Conservation (phyloP, 2,888 invertebrate genomes). For the Platerodrilus igneus region DNA sequence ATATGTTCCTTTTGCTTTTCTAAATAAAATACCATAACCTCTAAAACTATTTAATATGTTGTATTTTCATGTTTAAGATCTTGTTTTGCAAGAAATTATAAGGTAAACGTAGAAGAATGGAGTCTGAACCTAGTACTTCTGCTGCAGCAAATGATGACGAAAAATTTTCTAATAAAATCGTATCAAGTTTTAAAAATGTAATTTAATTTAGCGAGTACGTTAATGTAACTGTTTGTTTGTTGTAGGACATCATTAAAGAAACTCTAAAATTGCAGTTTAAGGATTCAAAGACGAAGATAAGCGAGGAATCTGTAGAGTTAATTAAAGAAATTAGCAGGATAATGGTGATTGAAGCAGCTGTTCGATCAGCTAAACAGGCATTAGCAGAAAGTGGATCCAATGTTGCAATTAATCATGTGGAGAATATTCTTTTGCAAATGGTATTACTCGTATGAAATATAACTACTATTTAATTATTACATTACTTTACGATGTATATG, state of each 20-base stretch:
- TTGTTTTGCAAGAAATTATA: too few relatives aligned
- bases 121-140: constrained; percentile 5
- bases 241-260: constrained; percentile 54
- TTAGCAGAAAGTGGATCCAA: constrained; percentile 48
- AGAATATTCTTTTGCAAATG: constrained; percentile 55
- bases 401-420: constrained; percentile 54
- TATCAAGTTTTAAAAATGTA: constrained; percentile 11
- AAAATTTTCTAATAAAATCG: constrained; percentile 3
- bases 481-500: too few relatives aligned
- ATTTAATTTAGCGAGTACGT: neutral
- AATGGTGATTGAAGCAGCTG: constrained; percentile 53
- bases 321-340: constrained; percentile 53
- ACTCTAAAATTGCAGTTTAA: constrained; percentile 51
- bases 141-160: too few relatives aligned
- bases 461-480: constrained; percentile 11
- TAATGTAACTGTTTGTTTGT: too few relatives aligned
- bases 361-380: constrained; percentile 53
- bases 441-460: too few relatives aligned
- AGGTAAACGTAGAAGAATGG: too few relatives aligned
- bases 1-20: too few relatives aligned
- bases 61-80: too few relatives aligned
- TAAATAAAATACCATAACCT: too few relatives aligned
- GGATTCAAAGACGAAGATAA: constrained; percentile 55
- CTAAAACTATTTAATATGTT: too few relatives aligned
- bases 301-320: constrained; percentile 53